These are phyloP conservation scores for Pseudochaenichthys georgianus DNA, from an alignment of 2,797 vertebrate species.

Conservation along the genomic window DNA sequence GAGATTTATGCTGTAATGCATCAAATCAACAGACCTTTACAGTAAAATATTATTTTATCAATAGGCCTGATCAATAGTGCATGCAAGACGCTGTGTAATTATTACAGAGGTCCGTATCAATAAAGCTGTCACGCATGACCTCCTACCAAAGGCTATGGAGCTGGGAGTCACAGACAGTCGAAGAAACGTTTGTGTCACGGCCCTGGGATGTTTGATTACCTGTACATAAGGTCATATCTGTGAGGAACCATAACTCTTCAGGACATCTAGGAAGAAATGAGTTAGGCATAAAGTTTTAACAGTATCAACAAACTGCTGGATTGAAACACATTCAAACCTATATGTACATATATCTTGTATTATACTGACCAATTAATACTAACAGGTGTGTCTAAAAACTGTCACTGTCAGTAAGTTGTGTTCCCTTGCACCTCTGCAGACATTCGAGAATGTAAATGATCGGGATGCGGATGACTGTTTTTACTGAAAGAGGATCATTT, in stretches of 20 bases:
- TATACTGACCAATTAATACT: conserved; percentile 52
- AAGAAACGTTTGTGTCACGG: conserved; percentile 55
- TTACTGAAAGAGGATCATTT: conserved; percentile 73
- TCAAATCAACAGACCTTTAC: conserved; percentile 84
- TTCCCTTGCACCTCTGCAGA: conserved; percentile 55
- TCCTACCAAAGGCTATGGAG: conserved; percentile 65
- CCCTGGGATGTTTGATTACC: conserved; percentile 68
- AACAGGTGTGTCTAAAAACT: conserved; percentile 46
- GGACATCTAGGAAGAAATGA: conserved; percentile 12
- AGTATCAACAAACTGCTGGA: conserved; percentile 3
- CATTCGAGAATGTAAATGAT: conserved; percentile 64
- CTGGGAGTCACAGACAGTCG: conserved; percentile 57
- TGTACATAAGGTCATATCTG: conserved; percentile 54
- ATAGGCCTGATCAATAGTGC: conserved; percentile 86
- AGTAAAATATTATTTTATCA: conserved; percentile 89
- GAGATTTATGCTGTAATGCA: conserved; percentile 80
- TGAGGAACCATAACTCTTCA: conserved; percentile 42
- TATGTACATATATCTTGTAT: conserved; percentile 19
- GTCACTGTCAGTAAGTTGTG: conserved; percentile 23
- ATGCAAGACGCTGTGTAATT: conserved; percentile 83
- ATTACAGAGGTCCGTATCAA: conserved; percentile 85
- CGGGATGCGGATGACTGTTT: conserved; percentile 62
- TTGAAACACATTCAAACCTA: conserved; percentile 27
- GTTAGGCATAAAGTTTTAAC: conserved; percentile 32
- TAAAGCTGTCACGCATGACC: conserved; percentile 83